Evolutionary conservation across 2,113 vertebrate species (phyloP).

Genomic region (Macroglossus sobrinus): DNA sequence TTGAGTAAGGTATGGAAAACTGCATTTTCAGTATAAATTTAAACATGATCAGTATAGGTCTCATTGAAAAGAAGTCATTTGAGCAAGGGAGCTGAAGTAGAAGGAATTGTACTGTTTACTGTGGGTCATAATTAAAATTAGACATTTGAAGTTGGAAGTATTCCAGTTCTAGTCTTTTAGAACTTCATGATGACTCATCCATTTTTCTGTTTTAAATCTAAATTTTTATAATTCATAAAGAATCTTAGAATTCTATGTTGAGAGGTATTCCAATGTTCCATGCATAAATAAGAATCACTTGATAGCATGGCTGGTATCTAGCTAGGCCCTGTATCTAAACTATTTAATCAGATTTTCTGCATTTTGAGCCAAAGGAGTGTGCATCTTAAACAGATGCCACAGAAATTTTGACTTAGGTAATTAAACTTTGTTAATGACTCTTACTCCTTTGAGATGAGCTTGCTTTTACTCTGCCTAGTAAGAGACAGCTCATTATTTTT

Average conservation of each 20-base stretch:
- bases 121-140: background rate
- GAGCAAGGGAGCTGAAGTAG: background rate
- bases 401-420: background rate
- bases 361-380: background rate
- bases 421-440: background rate
- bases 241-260: constrained; percentile 10
- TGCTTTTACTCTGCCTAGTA: background rate
- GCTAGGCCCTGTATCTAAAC: background rate
- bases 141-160: background rate
- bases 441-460: background rate
- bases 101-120: background rate
- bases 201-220: background rate
- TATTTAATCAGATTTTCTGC: background rate
- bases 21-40: background rate
- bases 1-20: background rate
- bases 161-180: background rate
- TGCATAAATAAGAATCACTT: background rate
- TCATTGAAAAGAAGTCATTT: constrained; percentile 6
- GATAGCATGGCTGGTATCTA: background rate
- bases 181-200: background rate
- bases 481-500: background rate
- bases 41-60: background rate
- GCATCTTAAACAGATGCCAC: background rate
- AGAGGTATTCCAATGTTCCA: background rate
- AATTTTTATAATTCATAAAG: background rate